These are phyloP conservation scores for Phortica variegata DNA, from an alignment of 1,140 invertebrate genomes.

Conservation along the genomic window DNA sequence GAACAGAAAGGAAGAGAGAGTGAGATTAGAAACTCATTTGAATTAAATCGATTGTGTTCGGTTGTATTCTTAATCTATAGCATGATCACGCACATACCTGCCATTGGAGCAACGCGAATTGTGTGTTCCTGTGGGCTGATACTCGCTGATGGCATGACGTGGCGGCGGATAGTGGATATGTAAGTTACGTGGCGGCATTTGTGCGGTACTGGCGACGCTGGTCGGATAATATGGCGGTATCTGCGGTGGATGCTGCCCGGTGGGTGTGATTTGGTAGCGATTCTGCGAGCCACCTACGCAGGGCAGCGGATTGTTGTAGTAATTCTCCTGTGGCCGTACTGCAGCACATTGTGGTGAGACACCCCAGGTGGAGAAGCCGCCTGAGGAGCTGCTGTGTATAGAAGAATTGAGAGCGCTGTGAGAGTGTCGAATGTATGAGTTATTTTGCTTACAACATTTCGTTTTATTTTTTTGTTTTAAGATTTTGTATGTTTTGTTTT, in stretches of 20 bases:
- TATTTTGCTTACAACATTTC: not conserved
- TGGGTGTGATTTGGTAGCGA: constrained; percentile 54
- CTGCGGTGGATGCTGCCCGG: constrained; percentile 50
- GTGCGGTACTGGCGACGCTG: constrained; percentile 16
- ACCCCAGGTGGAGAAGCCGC: constrained; percentile 54
- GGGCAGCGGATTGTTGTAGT: constrained; percentile 53
- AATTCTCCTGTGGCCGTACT: constrained; percentile 37
- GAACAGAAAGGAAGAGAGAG: constrained; percentile 2
- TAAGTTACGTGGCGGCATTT: constrained; percentile 37
- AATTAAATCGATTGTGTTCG: not conserved
- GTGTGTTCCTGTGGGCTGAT: constrained; percentile 44
- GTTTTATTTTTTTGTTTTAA: not conserved
- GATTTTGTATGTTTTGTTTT: not conserved
- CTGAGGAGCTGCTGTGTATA: constrained; percentile 54
- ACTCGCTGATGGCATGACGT: constrained; percentile 48
- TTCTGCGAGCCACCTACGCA: constrained; percentile 41
- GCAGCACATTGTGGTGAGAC: constrained; percentile 44
- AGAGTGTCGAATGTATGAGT: not conserved
- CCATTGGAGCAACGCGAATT: constrained; percentile 42
- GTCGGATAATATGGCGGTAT: constrained; percentile 48
- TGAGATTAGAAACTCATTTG: not conserved
- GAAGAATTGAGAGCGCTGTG: constrained; percentile 46
- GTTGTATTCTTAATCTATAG: not conserved
- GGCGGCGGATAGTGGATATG: constrained; percentile 53
- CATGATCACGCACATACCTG: constrained; percentile 33